A percentile compares a stretch with the other conserved stretches of the same genome.
Conservation (phyloP, 2,888 invertebrate genomes). For the Pemphredon lugubris region DNA sequence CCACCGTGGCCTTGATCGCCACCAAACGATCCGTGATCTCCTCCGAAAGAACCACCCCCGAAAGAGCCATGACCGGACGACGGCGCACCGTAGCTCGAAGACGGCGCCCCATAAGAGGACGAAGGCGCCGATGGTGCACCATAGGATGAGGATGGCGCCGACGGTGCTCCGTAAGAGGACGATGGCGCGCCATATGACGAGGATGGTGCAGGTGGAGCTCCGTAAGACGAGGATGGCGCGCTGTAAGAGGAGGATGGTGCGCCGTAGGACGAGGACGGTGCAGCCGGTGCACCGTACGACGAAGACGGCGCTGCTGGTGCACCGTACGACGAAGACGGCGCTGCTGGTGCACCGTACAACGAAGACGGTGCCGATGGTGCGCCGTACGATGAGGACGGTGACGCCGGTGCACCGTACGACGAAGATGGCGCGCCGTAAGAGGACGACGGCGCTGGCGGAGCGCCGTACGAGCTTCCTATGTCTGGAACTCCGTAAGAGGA, state of each 20-base stretch:
- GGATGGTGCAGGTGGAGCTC: conserved; percentile 45
- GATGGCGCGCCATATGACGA: conserved; percentile 34
- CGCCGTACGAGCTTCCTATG: conserved; percentile 53
- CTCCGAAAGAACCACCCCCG: conserved; percentile 77
- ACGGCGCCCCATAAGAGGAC: conserved; percentile 60
- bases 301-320: conserved; percentile 57
- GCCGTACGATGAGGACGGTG: conserved; percentile 37
- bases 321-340: conserved; percentile 33
- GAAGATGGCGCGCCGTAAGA: conserved; percentile 60
- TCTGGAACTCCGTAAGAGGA: conserved; percentile 68
- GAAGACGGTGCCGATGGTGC: conserved; percentile 34
- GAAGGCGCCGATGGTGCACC: conserved; percentile 53
- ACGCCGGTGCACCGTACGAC: conserved; percentile 56
- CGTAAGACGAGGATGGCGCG: conserved; percentile 25
- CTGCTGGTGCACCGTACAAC: conserved; percentile 59
- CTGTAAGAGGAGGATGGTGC: conserved; percentile 45
- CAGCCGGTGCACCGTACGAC: conserved; percentile 40
- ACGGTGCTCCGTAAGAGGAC: conserved; percentile 34
- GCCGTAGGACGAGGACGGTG: conserved; percentile 52
- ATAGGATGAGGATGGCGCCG: conserved; percentile 35
- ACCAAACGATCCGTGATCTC: conserved; percentile 57
- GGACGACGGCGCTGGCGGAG: conserved; percentile 43
- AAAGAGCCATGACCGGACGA: conserved; percentile 32
- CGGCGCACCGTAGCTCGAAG: conserved; percentile 52
- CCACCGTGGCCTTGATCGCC: conserved; percentile 37